Evolutionary conservation across 1,140 invertebrate species (phyloP), one percentile per base, ranked within the genome.

Genomic region (Drosophila insularis): DNA sequence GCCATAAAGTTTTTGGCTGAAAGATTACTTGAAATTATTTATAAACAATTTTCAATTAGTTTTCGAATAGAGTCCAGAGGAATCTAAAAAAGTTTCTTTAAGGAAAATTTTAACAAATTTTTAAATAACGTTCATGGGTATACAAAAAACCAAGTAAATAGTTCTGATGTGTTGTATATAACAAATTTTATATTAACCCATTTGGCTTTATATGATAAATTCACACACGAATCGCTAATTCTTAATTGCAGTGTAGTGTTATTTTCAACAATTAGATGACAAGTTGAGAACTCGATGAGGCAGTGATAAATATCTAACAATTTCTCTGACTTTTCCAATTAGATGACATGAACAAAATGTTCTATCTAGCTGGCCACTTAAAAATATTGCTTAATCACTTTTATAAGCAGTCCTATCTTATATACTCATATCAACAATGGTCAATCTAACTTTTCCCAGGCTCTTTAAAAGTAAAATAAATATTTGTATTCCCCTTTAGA

Each of bases 401-500:
- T 14, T 31, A 35, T 4, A 68, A 69, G 43, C 58, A 58, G 27
- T 5, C 4, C 31, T 13, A 13, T 65, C 35, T 3, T 37, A 35
- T 35, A 0, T 4, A 27, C 8, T 35, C 32, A 1, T 2, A 73
- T 37, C 13, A 53, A 68, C 14, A n/a, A 59, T n/a, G 23, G 35
- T 53, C 14, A 31, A 37, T 59, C 54, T 58, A 11, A 27, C 19
- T 14, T 53, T 69, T 78, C 74, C 35, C 17, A 58, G 14, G 35
- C 35, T 37, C 35, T 37, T 37, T 11, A 19, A 37, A 59, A 17
- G 13, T 3, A n/a, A 61, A 40, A 35, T 4, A 56, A 35, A 35
- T 56, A 56, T 73, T 69, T 80, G 53, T 55, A 58, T 80, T 62
- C 27, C 64, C 17, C 40, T 53, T 72, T 35, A 63, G 17, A 61